Conservation (phyloP, 1,140 invertebrate species). For the Trachymyrmex septentrionalis region DNA sequence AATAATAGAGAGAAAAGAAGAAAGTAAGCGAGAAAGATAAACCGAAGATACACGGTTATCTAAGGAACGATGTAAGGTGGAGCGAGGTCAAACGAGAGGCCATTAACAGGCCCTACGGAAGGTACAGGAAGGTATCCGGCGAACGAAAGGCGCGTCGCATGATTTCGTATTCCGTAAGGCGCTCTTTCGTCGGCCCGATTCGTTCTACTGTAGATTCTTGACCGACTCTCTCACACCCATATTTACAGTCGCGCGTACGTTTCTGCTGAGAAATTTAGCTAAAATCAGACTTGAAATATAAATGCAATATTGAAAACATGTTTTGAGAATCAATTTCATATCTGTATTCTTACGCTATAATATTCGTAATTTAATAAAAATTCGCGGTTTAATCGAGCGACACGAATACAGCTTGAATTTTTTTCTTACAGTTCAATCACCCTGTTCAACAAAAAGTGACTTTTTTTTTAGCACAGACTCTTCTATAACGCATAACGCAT, state of each 20-base stretch:
- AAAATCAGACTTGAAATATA: background rate
- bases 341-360: background rate
- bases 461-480: too few relatives aligned
- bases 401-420: too few relatives aligned
- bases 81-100: slow-evolving; percentile 57
- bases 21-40: background rate
- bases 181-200: slow-evolving; percentile 41
- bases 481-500: too few relatives aligned
- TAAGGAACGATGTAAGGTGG: slow-evolving; percentile 35
- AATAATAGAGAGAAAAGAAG: slow-evolving; percentile 67
- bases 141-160: background rate
- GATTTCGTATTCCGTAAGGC: slow-evolving; percentile 77
- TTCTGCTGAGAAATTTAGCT: background rate
- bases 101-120: slow-evolving; percentile 60
- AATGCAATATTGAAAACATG: background rate
- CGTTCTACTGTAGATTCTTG: background rate
- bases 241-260: background rate
- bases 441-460: too few relatives aligned
- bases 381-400: background rate
- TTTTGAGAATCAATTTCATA: background rate
- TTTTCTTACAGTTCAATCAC: too few relatives aligned
- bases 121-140: slow-evolving; percentile 40
- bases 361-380: background rate
- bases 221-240: background rate
- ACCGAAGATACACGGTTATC: slow-evolving; percentile 5